Evolutionary conservation across 2,797 vertebrate species (phyloP).

Genomic region (Acrossocheilus fasciatus): DNA sequence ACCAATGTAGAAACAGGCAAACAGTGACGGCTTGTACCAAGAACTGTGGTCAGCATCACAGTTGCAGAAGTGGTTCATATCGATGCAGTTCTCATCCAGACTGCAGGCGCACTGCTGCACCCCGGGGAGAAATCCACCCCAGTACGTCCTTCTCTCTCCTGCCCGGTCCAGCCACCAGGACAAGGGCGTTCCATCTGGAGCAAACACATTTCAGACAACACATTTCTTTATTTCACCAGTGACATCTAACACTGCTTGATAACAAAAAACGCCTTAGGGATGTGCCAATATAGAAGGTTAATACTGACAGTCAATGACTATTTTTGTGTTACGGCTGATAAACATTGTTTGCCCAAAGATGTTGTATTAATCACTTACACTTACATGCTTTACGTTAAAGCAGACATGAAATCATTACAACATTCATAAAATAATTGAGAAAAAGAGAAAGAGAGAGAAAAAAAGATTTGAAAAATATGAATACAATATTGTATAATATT

Average conservation of each 20-base stretch:
- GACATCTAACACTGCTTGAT: not conserved
- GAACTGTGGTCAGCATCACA: slow-evolving; percentile 86
- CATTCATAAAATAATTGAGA: not conserved
- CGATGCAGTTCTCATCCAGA: slow-evolving; percentile 86
- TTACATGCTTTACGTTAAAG: not conserved
- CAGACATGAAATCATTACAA: not conserved
- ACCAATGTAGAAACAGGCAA: not conserved
- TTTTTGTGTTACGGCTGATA: not conserved
- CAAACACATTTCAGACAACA: slow-evolving; percentile 24
- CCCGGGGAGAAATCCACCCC: slow-evolving; percentile 84
- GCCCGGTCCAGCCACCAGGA: slow-evolving; percentile 86
- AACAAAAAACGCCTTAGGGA: not conserved
- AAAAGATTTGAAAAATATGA: not conserved
- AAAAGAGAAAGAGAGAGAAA: no score
- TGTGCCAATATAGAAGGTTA: not conserved
- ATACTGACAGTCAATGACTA: not conserved
- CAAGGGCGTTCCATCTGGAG: slow-evolving; percentile 83
- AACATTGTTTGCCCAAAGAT: not conserved
- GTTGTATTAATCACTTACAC: not conserved
- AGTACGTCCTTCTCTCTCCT: slow-evolving; percentile 83
- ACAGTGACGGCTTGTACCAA: slow-evolving; percentile 75
- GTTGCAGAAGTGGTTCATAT: slow-evolving; percentile 86
- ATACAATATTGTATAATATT: no score
- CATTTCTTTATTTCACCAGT: slow-evolving; percentile 22
- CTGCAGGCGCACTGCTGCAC: slow-evolving; percentile 86